Evolutionary conservation across 2,888 invertebrate genomes (phyloP), one percentile per base, ranked within the genome.

Genomic region (Geotrupes spiniger): DNA sequence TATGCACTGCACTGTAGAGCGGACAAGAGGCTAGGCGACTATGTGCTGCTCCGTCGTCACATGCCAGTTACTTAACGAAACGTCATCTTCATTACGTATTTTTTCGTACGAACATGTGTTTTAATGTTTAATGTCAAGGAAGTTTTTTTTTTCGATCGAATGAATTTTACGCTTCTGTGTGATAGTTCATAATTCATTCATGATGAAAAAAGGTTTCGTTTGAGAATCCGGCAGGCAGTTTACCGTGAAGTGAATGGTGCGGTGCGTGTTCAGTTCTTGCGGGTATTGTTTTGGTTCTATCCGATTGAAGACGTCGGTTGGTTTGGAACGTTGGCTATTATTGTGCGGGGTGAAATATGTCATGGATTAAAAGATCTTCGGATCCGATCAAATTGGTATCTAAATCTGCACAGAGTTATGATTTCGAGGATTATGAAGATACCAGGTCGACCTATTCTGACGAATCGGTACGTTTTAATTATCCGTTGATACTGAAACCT

Each of bases 361-460:
- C 53, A 42, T 53, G 53, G 53, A 53, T 53, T 43, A 46, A 45
- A 40, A 41, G 52, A 29, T 46, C 49, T 37, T 49, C 52, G 17
- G 49, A 49, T 21, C 46, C 49, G 16, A 46, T 49, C 27, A 52
- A 44, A 36, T 44, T 42, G 11, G 14, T 28, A 4, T 28, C 38
- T 9, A 36, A 37, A 37, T 16, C 14, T 10, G 15, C 21, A 27
- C 21, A 10, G 21, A 42, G 15, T 27, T 36, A 11, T 26, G 42
- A 46, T n/a, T 38, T 17, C 21, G 25, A 39, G 9, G 42, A 47
- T 14, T 33, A 33, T 15, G 52, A 52, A 12, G 52, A 52, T 36
- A 38, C 31, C 31, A 26, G 17, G 21, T 43, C 47, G 33, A 40
- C 15, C n/a, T 42, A 48, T 36, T 44, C 48, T 12, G 52, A 52